Evolutionary conservation across 2,113 vertebrate species (phyloP).

Genomic region (Oryzias javanicus): DNA sequence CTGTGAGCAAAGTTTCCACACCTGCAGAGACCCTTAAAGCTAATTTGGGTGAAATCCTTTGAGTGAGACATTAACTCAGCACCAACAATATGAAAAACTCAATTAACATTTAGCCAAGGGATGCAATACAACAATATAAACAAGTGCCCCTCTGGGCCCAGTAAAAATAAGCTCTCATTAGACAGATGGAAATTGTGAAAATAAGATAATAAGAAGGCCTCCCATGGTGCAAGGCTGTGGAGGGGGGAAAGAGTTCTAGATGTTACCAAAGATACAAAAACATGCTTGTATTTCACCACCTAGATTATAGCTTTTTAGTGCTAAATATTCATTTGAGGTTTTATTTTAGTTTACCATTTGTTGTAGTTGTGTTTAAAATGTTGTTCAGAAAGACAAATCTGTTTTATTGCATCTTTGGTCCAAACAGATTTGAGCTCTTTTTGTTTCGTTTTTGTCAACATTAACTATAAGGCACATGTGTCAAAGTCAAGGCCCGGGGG

Average conservation of each 20-base stretch:
- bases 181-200: constrained; percentile 68
- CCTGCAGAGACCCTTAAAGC: constrained; percentile 60
- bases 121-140: constrained; percentile 72
- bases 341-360: no score
- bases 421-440: no score
- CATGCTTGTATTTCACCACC: not conserved
- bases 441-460: no score
- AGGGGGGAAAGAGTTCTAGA: constrained; percentile 46
- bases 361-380: no score
- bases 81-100: constrained; percentile 64
- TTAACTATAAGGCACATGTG: no score
- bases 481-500: no score
- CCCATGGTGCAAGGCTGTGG: constrained; percentile 25
- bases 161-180: constrained; percentile 69
- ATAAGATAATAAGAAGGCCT: constrained; percentile 53
- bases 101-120: constrained; percentile 78
- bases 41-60: constrained; percentile 61
- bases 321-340: not conserved
- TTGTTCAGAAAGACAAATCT: no score
- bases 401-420: no score
- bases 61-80: constrained; percentile 70
- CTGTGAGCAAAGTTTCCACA: constrained; percentile 51
- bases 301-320: not conserved
- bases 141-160: constrained; percentile 63
- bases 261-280: constrained; percentile 31